Conservation (phyloP, 92 coral and sea anemone genomes). For the Meandrina meandrites region DNA sequence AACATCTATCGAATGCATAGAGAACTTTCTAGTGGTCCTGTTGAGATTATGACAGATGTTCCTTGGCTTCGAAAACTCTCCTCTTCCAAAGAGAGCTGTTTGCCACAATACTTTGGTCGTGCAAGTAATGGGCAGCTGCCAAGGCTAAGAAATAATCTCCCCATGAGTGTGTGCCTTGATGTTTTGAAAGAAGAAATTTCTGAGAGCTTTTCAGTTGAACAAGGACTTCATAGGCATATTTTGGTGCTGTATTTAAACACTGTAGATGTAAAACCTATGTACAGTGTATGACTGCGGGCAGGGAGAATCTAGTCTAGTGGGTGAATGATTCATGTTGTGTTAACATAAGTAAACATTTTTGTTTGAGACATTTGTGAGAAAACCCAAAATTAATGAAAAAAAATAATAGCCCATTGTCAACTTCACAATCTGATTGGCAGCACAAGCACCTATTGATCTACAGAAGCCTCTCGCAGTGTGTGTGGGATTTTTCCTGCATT, state of each 20-base stretch:
- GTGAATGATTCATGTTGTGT: background rate
- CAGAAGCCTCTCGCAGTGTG: too few species aligned
- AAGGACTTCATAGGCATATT: constrained; percentile 36
- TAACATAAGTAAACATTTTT: background rate
- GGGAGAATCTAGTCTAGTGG: background rate
- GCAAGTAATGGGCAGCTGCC: constrained; percentile 20
- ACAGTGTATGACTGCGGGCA: too few species aligned
- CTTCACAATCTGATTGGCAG: too few species aligned
- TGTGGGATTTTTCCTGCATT: too few species aligned
- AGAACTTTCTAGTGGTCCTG: constrained; percentile 47
- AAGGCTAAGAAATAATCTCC: constrained; percentile 31
- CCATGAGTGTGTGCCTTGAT: constrained; percentile 37
- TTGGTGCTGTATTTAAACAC: constrained; percentile 39
- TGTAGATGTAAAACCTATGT: constrained; percentile 28
- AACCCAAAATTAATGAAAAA: too few species aligned
- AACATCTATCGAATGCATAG: constrained; percentile 40
- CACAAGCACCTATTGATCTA: too few species aligned
- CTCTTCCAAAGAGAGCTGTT: background rate
- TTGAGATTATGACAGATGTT: constrained; percentile 45
- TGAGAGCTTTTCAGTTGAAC: constrained; percentile 23
- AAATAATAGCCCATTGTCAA: too few species aligned
- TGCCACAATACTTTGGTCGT: constrained; percentile 10
- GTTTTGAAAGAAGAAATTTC: constrained; percentile 47
- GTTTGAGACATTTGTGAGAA: too few species aligned
- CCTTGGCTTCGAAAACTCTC: constrained; percentile 49